A percentile compares a stretch with the other conserved stretches of the same genome.
Evolutionary conservation across 2,888 invertebrate species (phyloP).

Genomic region (Cephus spinipes): DNA sequence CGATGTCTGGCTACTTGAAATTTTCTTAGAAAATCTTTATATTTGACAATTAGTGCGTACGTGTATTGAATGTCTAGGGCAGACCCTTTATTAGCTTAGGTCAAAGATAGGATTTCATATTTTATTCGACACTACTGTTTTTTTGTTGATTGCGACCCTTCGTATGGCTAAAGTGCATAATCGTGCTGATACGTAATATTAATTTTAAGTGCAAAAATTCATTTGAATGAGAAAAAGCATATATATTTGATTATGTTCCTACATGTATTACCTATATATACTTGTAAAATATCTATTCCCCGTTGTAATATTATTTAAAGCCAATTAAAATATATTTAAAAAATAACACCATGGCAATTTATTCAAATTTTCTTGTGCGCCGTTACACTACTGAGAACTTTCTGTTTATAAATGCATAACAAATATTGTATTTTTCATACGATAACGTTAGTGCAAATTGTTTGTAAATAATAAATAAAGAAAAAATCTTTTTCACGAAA

Average conservation of each 20-base stretch:
- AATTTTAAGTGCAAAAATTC: background rate
- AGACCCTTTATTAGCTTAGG: background rate
- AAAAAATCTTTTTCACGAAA: no score
- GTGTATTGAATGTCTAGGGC: slow-evolving; percentile 1
- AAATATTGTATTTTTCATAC: background rate
- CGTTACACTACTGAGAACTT: background rate
- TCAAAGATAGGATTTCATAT: background rate
- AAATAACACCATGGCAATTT: background rate
- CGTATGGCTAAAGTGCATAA: background rate
- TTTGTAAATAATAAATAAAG: no score
- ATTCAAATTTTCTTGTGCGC: background rate
- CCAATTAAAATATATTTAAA: slow-evolving; percentile 13
- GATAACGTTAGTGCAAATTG: no score
- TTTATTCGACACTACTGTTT: background rate
- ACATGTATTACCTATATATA: slow-evolving; percentile 12
- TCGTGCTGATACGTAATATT: slow-evolving; percentile 2
- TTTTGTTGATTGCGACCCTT: background rate
- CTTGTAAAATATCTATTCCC: slow-evolving; percentile 10
- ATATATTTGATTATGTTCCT: slow-evolving; percentile 16
- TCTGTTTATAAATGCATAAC: background rate
- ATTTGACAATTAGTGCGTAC: background rate
- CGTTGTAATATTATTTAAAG: slow-evolving; percentile 20
- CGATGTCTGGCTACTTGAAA: background rate
- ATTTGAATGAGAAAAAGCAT: background rate
- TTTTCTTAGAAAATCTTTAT: background rate